Evolutionary conservation across 2,113 vertebrate species (phyloP), one percentile per base, ranked within the genome.

Genomic region (Fregetta grallaria): DNA sequence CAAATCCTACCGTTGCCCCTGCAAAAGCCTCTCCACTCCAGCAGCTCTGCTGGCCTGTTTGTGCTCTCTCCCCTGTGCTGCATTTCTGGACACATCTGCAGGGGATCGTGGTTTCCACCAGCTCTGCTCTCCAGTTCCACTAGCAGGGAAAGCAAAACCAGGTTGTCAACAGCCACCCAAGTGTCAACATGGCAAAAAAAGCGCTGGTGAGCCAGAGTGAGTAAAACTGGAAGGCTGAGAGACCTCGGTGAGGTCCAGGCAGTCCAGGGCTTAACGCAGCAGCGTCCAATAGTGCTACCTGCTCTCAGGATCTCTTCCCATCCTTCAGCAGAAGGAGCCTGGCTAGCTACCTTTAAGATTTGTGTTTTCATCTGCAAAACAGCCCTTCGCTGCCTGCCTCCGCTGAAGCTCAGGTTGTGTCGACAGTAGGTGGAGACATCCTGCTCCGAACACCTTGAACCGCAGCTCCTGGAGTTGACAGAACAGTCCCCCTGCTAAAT

Each of bases 231-330:
- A 38, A 47, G 61, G 44, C 40, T 63, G 66, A 67, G 44, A 80
- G 67, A 22, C 26, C 29, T 56, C 1, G 0, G 40, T 7, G 78
- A 75, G 36, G 62, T 7, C 8, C 58, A 18, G n/a, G 26, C n/a
- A 40, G 74, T 3, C 25, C 42, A 36, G 78, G 19, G 21, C 32
- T 49, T 9, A 49, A 30, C 1, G 3, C 32, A 77, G 65, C 1
- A 0, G 38, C 1, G 1, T 42, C 67, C 77, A 21, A 0, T 1
- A 14, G 26, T 14, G 34, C 78, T 13, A 1, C 5, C 47, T 17
- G 1, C 16, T 17, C 47, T 15, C 3, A 1, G 66, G 45, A 13
- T 17, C 49, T 55, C 30, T 2, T 9, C 19, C 15, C 63, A 14
- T 32, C 52, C 68, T 58, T 15, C 6, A 21, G 5, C 32, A 10